These are phyloP conservation scores for Chloromyia formosa DNA, from an alignment of 2,888 invertebrate species.

Conservation along the genomic window DNA sequence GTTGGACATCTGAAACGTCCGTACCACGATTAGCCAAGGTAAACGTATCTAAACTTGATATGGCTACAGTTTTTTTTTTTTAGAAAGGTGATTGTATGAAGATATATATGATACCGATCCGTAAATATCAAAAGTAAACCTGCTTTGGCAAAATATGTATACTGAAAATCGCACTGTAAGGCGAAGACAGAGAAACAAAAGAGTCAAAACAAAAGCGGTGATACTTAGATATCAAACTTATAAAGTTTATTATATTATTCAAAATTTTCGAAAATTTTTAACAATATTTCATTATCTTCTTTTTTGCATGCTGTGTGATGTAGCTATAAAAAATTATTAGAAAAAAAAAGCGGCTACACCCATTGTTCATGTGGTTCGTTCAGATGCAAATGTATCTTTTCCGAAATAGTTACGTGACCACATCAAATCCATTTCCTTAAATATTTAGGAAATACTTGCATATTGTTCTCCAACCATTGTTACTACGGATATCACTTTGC, in stretches of 20 bases:
- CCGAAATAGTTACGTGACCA: neutral
- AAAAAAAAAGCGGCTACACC: neutral
- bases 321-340: neutral
- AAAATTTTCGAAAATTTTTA: conserved; percentile 20
- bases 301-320: neutral
- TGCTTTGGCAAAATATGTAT: neutral
- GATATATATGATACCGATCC: neutral
- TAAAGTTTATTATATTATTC: conserved; percentile 39
- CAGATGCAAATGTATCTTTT: neutral
- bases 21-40: neutral
- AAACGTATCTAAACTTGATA: conserved; percentile 7
- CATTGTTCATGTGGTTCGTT: neutral
- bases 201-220: conserved; percentile 16
- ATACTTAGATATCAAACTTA: conserved; percentile 29
- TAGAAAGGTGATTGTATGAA: conserved; percentile 30
- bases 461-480: no score
- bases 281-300: conserved; percentile 33
- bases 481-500: no score
- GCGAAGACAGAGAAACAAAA: neutral
- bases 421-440: no score
- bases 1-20: no score
- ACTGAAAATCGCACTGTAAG: no score
- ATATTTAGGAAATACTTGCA: no score
- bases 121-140: neutral
- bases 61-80: conserved; percentile 2